These are phyloP conservation scores for Podilymbus podiceps DNA, from an alignment of 2,113 vertebrate species.

Conservation along the genomic window DNA sequence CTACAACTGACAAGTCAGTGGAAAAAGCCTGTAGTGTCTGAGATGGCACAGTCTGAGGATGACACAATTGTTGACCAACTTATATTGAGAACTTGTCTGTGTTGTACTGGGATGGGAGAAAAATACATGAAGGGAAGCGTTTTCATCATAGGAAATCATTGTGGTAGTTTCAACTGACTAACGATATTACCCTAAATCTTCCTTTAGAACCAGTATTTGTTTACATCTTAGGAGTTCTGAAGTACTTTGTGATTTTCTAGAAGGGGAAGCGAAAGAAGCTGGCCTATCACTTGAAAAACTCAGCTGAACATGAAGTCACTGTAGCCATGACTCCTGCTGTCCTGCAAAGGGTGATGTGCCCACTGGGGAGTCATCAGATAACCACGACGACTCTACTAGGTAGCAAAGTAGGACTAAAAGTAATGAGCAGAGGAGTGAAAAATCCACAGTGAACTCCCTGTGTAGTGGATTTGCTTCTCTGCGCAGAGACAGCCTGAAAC, in stretches of 20 bases:
- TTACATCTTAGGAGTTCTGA: background rate
- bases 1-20: background rate
- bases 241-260: background rate
- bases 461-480: background rate
- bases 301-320: background rate
- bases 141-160: background rate
- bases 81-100: background rate
- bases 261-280: background rate
- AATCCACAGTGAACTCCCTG: background rate
- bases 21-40: background rate
- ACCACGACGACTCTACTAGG: background rate
- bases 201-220: background rate
- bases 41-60: background rate
- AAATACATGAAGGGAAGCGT: background rate
- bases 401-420: background rate
- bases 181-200: background rate
- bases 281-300: background rate
- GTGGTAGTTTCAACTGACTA: background rate
- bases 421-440: background rate
- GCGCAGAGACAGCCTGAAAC: background rate
- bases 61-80: background rate
- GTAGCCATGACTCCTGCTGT: background rate
- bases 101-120: background rate
- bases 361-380: background rate
- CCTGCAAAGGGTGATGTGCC: background rate